Conservation (phyloP, 2,113 vertebrate species). For the Ammodramus savannarum region DNA sequence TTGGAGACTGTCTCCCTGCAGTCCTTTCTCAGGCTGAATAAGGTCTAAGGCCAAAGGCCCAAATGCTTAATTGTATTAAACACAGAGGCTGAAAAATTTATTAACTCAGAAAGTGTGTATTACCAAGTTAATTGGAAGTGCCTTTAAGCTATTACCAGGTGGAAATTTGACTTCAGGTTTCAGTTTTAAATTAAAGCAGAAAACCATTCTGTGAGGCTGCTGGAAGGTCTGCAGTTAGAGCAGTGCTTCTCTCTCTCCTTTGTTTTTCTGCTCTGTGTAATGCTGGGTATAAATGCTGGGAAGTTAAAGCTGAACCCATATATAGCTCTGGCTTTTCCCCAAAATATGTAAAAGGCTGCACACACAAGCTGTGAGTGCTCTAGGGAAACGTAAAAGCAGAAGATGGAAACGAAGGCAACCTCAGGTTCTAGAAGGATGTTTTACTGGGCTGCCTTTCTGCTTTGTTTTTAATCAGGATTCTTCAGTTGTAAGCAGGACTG, state of each 20-base stretch:
- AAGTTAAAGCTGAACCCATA: not conserved
- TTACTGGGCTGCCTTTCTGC: not conserved
- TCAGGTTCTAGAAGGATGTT: not conserved
- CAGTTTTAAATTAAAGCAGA: slow-evolving; percentile 57
- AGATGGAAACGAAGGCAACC: not conserved
- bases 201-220: not conserved
- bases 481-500: not conserved
- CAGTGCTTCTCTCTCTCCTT: not conserved
- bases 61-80: slow-evolving; percentile 63
- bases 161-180: slow-evolving; percentile 63
- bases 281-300: not conserved
- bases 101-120: slow-evolving; percentile 59
- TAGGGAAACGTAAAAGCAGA: not conserved
- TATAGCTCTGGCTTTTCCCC: not conserved
- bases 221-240: not conserved
- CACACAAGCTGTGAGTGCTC: not conserved
- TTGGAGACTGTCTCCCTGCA: slow-evolving; percentile 15
- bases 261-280: not conserved
- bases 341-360: not conserved
- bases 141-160: slow-evolving; percentile 65
- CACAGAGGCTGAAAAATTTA: slow-evolving; percentile 55
- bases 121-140: slow-evolving; percentile 59
- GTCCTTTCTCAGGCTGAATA: slow-evolving; percentile 38
- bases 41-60: slow-evolving; percentile 63
- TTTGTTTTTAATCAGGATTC: slow-evolving; percentile 9